phyloP scores from a whole-genome alignment of 2,113 vertebrate species.

The Lampris incognitus region DNA sequence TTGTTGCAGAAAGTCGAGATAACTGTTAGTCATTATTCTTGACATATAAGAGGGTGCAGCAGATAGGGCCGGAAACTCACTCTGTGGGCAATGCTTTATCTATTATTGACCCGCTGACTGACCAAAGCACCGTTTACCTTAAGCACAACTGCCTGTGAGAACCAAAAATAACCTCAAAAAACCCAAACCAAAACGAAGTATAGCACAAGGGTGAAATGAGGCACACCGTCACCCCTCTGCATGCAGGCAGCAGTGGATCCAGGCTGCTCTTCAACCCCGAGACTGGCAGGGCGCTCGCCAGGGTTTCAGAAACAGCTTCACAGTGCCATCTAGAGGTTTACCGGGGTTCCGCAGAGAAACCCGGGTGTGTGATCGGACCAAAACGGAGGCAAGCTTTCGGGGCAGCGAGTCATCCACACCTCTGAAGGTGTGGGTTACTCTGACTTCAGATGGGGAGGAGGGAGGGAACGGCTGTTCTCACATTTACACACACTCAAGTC shows the following conservation, averaged over 20 bases:
- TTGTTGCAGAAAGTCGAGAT: constrained; percentile 35
- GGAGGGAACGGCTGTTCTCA: constrained; percentile 58
- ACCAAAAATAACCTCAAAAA: constrained; percentile 64
- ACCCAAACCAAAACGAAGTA: constrained; percentile 35
- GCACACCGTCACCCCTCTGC: constrained; percentile 69
- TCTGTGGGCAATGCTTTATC: constrained; percentile 36
- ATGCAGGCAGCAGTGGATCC: constrained; percentile 53
- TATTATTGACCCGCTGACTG: constrained; percentile 60
- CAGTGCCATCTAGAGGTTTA: constrained; percentile 84
- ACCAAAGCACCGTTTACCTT: constrained; percentile 47
- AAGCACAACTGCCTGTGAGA: constrained; percentile 67
- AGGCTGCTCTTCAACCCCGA: constrained; percentile 23
- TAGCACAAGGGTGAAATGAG: constrained; percentile 72
- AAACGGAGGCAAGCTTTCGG: neutral
- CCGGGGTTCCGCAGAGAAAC: constrained; percentile 1
- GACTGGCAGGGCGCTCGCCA: neutral
- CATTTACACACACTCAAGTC: constrained; percentile 48
- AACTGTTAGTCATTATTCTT: constrained; percentile 6
- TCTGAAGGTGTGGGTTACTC: constrained; percentile 73
- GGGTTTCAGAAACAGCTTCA: constrained; percentile 64
- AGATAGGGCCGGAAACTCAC: constrained; percentile 33
- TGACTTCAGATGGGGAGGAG: constrained; percentile 62
- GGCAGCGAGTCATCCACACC: constrained; percentile 61
- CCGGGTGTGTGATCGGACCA: neutral
- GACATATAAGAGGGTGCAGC: constrained; percentile 16